Conservation (phyloP, 2,888 invertebrate genomes). For the Erebia aethiops region DNA sequence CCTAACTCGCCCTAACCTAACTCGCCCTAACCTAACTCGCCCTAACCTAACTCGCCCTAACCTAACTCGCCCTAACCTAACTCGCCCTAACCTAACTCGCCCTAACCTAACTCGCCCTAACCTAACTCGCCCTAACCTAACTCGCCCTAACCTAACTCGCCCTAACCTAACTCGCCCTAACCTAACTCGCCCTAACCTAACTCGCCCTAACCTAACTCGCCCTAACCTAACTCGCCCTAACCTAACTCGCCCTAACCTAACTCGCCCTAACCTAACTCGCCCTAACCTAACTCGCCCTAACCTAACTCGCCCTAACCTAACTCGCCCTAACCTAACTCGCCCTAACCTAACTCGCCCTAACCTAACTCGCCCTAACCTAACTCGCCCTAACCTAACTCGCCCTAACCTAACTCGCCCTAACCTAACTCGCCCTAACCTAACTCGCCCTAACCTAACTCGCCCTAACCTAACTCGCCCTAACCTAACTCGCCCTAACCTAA, state of each 20-base stretch:
- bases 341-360: conserved; percentile 32
- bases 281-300: not conserved
- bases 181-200: conserved; percentile 38
- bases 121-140: conserved; percentile 38
- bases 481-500: too few species aligned
- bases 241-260: conserved; percentile 37
- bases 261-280: conserved; percentile 19
- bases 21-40: conserved; percentile 14
- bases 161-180: conserved; percentile 16
- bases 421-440: too few species aligned
- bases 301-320: conserved; percentile 9
- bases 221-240: conserved; percentile 16
- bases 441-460: too few species aligned
- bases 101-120: conserved; percentile 15
- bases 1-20: too few species aligned
- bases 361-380: conserved; percentile 20
- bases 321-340: conserved; percentile 26
- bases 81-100: conserved; percentile 18
- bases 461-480: too few species aligned
- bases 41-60: conserved; percentile 27
- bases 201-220: conserved; percentile 17
- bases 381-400: too few species aligned
- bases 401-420: too few species aligned
- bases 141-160: conserved; percentile 10
- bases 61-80: conserved; percentile 37